These are phyloP conservation scores for Trematomus bernacchii DNA, from an alignment of 2,797 vertebrate species.

Conservation along the genomic window DNA sequence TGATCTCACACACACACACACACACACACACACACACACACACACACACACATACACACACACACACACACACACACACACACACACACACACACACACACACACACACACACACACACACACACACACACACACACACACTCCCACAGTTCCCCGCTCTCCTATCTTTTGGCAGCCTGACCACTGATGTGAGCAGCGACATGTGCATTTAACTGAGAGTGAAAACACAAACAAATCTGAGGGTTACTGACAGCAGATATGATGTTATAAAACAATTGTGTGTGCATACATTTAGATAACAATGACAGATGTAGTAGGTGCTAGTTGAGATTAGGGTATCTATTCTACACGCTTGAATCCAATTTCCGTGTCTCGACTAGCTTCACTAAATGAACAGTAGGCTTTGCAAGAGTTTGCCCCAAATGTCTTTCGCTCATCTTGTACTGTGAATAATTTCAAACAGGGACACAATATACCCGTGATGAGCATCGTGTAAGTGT, in stretches of 20 bases:
- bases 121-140: slow-evolving; percentile 27
- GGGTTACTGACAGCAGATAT: slow-evolving; percentile 6
- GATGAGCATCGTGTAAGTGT: slow-evolving; percentile 71
- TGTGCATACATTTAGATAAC: slow-evolving; percentile 2
- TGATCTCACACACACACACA: slow-evolving; percentile 44
- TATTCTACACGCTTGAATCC: too few species aligned
- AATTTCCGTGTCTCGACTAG: not conserved
- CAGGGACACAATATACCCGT: slow-evolving; percentile 77
- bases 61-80: slow-evolving; percentile 22
- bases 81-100: slow-evolving; percentile 5
- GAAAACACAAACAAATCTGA: slow-evolving; percentile 5
- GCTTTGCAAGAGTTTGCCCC: slow-evolving; percentile 23
- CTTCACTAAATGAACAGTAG: slow-evolving; percentile 6
- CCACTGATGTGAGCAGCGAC: slow-evolving; percentile 27
- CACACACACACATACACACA: slow-evolving; percentile 18
- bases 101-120: not conserved
- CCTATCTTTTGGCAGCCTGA: slow-evolving; percentile 26
- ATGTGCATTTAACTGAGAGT: slow-evolving; percentile 54
- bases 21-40: slow-evolving; percentile 18
- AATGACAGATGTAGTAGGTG: not conserved
- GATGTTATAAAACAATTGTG: not conserved
- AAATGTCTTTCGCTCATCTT: slow-evolving; percentile 42
- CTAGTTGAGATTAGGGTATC: slow-evolving; percentile 5
- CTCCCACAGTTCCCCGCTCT: slow-evolving; percentile 45
- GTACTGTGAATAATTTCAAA: slow-evolving; percentile 64